A percentile compares a stretch with the other conserved stretches of the same genome.
Evolutionary conservation across 2,888 invertebrate genomes (phyloP).

Genomic region (Habroteleia sp.): DNA sequence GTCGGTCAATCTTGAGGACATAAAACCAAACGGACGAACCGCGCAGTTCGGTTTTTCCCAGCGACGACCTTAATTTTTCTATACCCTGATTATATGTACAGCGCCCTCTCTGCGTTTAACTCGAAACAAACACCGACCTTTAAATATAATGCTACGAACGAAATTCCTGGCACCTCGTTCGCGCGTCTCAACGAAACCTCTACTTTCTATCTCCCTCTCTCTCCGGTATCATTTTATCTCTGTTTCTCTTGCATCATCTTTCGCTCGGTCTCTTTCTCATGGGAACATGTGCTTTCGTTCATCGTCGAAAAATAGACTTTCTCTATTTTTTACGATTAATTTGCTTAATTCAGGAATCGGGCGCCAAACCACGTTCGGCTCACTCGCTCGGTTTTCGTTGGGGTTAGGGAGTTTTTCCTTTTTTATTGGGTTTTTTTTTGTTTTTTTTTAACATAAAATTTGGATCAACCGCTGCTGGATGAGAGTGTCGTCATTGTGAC

Average conservation of each 20-base stretch:
- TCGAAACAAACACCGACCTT: constrained; percentile 67
- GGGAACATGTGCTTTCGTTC: constrained; percentile 4
- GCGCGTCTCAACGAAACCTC: constrained; percentile 21
- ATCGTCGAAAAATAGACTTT: constrained; percentile 53
- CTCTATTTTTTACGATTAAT: constrained; percentile 42
- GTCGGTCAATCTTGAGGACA: constrained; percentile 18
- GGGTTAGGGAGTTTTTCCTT: constrained; percentile 13
- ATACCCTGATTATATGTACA: constrained; percentile 79
- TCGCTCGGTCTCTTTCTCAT: neutral
- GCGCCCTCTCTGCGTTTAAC: constrained; percentile 61
- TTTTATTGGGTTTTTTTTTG: constrained; percentile 14
- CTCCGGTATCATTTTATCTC: constrained; percentile 1
- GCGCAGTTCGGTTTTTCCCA: constrained; percentile 11
- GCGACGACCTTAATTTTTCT: constrained; percentile 67
- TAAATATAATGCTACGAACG: constrained; percentile 40
- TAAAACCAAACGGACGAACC: constrained; percentile 18
- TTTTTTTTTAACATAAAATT: constrained; percentile 19
- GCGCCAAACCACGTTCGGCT: neutral
- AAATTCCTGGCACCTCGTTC: constrained; percentile 15
- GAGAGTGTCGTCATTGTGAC: constrained; percentile 36
- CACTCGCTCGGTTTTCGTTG: constrained; percentile 4
- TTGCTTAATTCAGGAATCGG: constrained; percentile 13
- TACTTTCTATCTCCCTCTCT: constrained; percentile 16
- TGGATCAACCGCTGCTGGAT: constrained; percentile 60
- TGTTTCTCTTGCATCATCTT: neutral